Conservation (phyloP, 2,797 vertebrate genomes). For the Ctenosaura bakeri region DNA sequence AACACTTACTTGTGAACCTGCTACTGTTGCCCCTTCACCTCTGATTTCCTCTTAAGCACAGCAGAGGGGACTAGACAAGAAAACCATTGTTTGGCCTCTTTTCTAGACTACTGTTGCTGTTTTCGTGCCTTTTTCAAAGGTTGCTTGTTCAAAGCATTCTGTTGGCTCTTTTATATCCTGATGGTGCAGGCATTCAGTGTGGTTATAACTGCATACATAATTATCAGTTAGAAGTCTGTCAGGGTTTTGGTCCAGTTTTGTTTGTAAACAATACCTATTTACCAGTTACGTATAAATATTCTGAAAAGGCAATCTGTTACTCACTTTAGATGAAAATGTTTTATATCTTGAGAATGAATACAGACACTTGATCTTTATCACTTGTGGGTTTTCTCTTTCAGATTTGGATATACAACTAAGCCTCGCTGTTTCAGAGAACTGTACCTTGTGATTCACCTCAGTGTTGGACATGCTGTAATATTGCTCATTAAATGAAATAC, state of each 20-base stretch:
- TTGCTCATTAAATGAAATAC: slow-evolving; percentile 67
- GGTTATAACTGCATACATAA: background rate
- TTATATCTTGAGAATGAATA: slow-evolving; percentile 22
- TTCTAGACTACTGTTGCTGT: background rate
- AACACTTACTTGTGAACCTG: background rate
- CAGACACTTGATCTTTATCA: slow-evolving; percentile 39
- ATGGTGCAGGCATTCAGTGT: background rate
- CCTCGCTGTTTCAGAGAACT: slow-evolving; percentile 51
- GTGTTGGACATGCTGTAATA: background rate
- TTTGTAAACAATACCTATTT: background rate
- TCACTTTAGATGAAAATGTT: background rate
- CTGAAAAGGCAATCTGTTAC: background rate
- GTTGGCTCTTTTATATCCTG: background rate
- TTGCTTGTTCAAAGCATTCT: background rate
- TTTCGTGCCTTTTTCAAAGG: background rate
- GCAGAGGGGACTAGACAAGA: background rate
- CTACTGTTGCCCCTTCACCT: background rate
- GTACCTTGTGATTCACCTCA: slow-evolving; percentile 28
- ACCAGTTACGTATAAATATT: background rate
- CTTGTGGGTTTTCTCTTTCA: slow-evolving; percentile 63
- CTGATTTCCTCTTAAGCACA: background rate
- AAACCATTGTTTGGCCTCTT: background rate
- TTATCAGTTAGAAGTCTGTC: background rate
- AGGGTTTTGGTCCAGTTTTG: background rate
- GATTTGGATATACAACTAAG: slow-evolving; percentile 49